Conservation (phyloP, 1,140 invertebrate genomes). For the Holcopasites calliopsidis region DNA sequence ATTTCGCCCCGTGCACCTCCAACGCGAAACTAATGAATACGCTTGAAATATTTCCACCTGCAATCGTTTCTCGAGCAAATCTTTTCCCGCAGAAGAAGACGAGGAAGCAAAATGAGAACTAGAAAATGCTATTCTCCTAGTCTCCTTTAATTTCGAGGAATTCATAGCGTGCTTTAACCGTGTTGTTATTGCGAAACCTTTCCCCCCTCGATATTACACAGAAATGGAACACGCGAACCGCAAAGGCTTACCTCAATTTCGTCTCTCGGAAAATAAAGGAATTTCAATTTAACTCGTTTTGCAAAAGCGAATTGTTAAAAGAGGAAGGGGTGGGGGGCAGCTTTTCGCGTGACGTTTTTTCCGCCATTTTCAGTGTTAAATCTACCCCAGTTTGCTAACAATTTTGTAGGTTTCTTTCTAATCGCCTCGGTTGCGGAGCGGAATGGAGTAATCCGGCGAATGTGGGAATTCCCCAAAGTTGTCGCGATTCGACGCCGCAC, state of each 20-base stretch:
- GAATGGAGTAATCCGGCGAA: too few relatives aligned
- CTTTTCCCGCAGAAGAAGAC: neutral
- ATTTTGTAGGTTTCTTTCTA: too few relatives aligned
- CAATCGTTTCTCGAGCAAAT: neutral
- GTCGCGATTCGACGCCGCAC: neutral
- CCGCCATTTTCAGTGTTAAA: too few relatives aligned
- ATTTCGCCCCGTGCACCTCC: neutral
- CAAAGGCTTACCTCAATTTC: neutral
- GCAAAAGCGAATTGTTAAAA: constrained; percentile 20
- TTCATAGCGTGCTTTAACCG: neutral
- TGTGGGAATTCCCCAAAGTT: neutral
- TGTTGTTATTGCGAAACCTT: neutral
- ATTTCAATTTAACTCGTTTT: neutral
- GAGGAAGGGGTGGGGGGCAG: too few relatives aligned
- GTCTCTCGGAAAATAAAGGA: neutral
- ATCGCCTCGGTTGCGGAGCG: too few relatives aligned
- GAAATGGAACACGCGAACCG: neutral
- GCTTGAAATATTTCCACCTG: constrained; percentile 18
- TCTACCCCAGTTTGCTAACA: too few relatives aligned
- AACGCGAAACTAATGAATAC: constrained; percentile 27
- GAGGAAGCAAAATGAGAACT: neutral
- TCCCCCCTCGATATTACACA: neutral
- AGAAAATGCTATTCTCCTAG: neutral
- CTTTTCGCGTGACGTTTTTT: too few relatives aligned
- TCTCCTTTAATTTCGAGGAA: constrained; percentile 7